These are phyloP conservation scores for Automeris io DNA, from an alignment of 2,888 invertebrate species.

Conservation along the genomic window DNA sequence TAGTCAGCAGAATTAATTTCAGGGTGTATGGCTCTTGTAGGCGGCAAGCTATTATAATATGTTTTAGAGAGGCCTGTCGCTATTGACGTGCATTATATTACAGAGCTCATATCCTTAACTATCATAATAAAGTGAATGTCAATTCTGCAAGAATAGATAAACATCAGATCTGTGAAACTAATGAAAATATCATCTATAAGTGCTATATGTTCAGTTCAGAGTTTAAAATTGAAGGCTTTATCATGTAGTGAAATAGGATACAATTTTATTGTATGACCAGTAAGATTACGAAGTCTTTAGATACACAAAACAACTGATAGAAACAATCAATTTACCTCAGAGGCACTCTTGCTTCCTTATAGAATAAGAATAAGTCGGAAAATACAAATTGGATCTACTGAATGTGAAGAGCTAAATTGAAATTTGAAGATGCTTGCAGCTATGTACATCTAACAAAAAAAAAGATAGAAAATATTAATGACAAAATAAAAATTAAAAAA, in stretches of 20 bases:
- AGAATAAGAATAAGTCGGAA: conserved; percentile 43
- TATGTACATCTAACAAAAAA: too few species aligned
- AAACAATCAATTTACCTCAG: conserved; percentile 64
- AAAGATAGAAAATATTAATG: too few species aligned
- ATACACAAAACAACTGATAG: conserved; percentile 30
- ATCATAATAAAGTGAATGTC: conserved; percentile 33
- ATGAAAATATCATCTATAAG: conserved; percentile 50
- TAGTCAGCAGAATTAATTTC: conserved; percentile 41
- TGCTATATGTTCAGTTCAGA: conserved; percentile 44
- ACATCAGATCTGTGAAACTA: conserved; percentile 67
- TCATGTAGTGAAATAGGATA: conserved; percentile 28
- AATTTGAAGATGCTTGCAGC: too few species aligned
- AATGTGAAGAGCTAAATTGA: conserved; percentile 39
- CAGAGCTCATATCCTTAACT: conserved; percentile 54
- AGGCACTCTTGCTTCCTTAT: conserved; percentile 57
- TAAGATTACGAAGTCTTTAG: conserved; percentile 31
- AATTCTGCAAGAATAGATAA: conserved; percentile 52
- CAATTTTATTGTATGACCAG: conserved; percentile 36
- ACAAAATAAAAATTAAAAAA: too few species aligned
- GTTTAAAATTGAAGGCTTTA: conserved; percentile 35
- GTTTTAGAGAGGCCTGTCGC: conserved; percentile 69
- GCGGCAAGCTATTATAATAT: conserved; percentile 70
- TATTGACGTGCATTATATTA: conserved; percentile 56
- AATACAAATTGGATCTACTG: conserved; percentile 42
- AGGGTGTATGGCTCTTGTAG: conserved; percentile 55